Evolutionary conservation across 2,113 vertebrate genomes (phyloP), one percentile per base, ranked within the genome.

Genomic region (Machaerirhynchus nigripectus): DNA sequence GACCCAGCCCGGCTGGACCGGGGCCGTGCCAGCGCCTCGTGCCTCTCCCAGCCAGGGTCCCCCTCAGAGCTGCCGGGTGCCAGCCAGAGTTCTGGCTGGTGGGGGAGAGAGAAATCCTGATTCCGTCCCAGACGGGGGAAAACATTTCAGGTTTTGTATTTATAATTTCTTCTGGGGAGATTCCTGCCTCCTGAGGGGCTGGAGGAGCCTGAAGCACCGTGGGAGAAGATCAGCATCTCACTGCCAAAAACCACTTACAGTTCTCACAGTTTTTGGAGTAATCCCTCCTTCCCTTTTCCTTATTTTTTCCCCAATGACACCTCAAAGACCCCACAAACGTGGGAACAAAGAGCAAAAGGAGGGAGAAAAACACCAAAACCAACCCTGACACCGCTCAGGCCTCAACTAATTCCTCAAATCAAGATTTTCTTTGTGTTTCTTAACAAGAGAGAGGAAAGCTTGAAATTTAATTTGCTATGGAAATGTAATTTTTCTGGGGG

Each of bases 61-160:
- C 0, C 6, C 35, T 6, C 76, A 3, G 20, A 60, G 76, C 76
- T 13, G 33, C 83, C 59, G 3, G 26, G 79, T 61, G 53, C 44
- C 68, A 40, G 40, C 1, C 7, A 33, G 11, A 13, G 27, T 2
- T 22, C 17, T 30, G 64, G 17, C n/a, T 27, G 31, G 13, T 1
- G 9, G 28, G 7, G 39, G 53, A 31, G 8, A 35, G 13, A 4
- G 23, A 20, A 75, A 37, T 2, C 28, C n/a, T 1, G 28, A 49
- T 8, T 49, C 40, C 2, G 2, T 52, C 57, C n/a, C 12, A 22
- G 0, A 20, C 2, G 4, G 18, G 18, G 26, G 1, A 0, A 4
- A 18, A 21, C 47, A 10, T 7, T 20, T n/a, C 14, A 26, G 10
- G 18, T 13, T 71, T 60, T 59, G n/a, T 14, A 0, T 56, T 75